Evolutionary conservation across 2,113 vertebrate species (phyloP).

Genomic region (Willisornis vidua): DNA sequence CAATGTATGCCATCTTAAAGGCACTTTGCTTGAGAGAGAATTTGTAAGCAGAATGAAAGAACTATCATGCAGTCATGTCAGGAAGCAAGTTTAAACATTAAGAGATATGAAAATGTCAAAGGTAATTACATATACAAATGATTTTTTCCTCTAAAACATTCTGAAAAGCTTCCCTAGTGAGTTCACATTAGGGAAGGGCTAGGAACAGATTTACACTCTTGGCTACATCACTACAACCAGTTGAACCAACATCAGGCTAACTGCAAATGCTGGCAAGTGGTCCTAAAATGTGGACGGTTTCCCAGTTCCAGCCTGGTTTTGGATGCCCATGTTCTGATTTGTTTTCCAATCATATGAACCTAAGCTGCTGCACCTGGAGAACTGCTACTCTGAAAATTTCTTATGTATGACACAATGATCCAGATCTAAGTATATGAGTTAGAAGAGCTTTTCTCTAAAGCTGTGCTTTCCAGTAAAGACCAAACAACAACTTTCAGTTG

Average conservation of each 20-base stretch:
- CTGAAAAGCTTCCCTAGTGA: neutral
- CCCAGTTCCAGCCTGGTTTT: neutral
- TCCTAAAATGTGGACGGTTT: neutral
- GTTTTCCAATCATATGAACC: fast-evolving
- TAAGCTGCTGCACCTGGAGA: neutral
- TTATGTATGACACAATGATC: neutral
- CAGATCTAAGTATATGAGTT: neutral
- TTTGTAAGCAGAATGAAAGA: neutral
- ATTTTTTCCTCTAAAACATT: neutral
- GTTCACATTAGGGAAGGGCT: neutral
- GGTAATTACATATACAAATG: neutral
- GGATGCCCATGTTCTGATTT: neutral
- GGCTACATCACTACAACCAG: neutral
- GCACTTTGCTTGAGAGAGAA: neutral
- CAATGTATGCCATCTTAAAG: neutral
- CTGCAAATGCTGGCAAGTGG: neutral
- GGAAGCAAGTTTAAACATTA: neutral
- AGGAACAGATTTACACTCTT: neutral
- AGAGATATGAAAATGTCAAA: neutral
- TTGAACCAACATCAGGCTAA: neutral
- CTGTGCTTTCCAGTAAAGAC: neutral
- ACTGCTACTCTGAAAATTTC: neutral
- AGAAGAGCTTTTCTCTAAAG: neutral
- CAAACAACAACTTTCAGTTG: neutral
- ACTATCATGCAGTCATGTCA: neutral